Conservation (phyloP, 2,797 vertebrate species). For the Rhadinocentrus ornatus region DNA sequence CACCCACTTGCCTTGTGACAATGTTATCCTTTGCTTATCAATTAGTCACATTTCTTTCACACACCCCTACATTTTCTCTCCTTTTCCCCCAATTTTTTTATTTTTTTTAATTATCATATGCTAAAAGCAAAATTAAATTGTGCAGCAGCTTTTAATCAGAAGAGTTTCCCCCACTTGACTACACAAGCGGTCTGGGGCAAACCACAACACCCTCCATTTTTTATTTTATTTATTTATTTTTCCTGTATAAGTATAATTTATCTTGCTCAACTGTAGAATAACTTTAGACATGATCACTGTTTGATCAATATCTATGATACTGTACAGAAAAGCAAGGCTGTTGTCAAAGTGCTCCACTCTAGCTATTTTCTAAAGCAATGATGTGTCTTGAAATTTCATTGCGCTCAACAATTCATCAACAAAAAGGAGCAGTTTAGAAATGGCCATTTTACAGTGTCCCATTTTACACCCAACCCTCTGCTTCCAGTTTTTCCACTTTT, state of each 20-base stretch:
- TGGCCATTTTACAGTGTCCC: slow-evolving; percentile 5
- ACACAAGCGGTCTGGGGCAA: slow-evolving; percentile 42
- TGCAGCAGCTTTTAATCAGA: slow-evolving; percentile 66
- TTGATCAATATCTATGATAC: background rate
- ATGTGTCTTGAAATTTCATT: slow-evolving; percentile 7
- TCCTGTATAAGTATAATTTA: slow-evolving; percentile 16
- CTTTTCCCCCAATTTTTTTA: slow-evolving; percentile 25
- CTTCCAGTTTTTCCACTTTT: slow-evolving; percentile 13
- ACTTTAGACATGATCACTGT: slow-evolving; percentile 13
- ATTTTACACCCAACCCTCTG: background rate
- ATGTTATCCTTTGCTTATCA: slow-evolving; percentile 45
- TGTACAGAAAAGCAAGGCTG: background rate
- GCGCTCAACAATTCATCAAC: background rate
- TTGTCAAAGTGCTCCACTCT: background rate
- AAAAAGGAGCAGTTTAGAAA: slow-evolving; percentile 16
- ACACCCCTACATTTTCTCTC: background rate
- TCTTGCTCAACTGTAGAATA: slow-evolving; percentile 13
- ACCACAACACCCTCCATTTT: slow-evolving; percentile 40
- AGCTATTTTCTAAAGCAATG: slow-evolving; percentile 16
- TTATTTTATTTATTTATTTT: too few species aligned
- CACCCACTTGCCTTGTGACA: slow-evolving; percentile 33
- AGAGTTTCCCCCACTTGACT: slow-evolving; percentile 38
- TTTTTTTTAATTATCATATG: slow-evolving; percentile 43
- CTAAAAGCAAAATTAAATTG: slow-evolving; percentile 52
- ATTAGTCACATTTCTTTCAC: slow-evolving; percentile 37